Conservation (phyloP, 2,797 vertebrate genomes). For the Pitangus sulphuratus region DNA sequence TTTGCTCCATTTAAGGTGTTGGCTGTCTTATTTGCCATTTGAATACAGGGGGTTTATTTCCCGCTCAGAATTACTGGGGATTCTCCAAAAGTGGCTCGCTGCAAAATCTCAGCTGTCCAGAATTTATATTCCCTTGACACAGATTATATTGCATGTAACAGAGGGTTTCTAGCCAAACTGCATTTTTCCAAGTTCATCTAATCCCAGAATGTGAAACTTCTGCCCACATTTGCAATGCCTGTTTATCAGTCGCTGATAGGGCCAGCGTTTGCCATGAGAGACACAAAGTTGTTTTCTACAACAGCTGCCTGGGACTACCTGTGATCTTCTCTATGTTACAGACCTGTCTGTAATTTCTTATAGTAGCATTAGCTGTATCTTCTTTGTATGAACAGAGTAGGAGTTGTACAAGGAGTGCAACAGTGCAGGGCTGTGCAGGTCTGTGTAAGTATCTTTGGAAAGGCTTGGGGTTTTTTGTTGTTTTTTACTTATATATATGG, state of each 20-base stretch:
- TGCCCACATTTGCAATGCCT: neutral
- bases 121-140: neutral
- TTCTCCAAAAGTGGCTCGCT: rapidly evolving
- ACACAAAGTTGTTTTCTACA: neutral
- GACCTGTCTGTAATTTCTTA: neutral
- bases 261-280: neutral
- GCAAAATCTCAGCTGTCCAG: neutral
- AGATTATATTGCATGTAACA: neutral
- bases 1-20: neutral
- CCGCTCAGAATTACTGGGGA: neutral
- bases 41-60: neutral
- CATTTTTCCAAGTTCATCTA: neutral
- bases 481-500: neutral
- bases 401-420: neutral
- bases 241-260: neutral
- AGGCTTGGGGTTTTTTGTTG: neutral
- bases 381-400: neutral
- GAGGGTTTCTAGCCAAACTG: neutral
- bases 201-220: neutral
- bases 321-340: neutral
- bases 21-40: neutral
- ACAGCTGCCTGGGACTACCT: neutral
- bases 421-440: neutral
- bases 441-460: neutral
- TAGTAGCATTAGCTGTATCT: neutral